phyloP scores from a whole-genome alignment of 2,113 vertebrate genomes.

The Rhea americana region DNA sequence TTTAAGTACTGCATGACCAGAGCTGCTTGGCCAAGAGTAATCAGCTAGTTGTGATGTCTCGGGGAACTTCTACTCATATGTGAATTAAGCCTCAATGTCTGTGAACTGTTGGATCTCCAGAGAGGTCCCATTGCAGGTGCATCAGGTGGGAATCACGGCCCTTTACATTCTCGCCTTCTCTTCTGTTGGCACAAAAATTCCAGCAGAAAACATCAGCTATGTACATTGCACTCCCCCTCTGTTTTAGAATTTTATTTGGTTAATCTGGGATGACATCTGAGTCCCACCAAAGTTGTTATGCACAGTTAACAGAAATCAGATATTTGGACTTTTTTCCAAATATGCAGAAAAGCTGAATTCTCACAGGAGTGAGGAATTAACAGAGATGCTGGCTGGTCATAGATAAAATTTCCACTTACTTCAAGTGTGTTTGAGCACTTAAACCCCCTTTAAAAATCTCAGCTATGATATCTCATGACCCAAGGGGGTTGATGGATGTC shows the following conservation, averaged over 20 bases:
- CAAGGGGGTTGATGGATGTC: background rate
- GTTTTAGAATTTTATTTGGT: background rate
- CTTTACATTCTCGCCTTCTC: background rate
- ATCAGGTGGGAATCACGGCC: background rate
- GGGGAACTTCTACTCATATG: background rate
- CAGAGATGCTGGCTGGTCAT: background rate
- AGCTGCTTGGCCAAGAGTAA: background rate
- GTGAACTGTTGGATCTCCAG: background rate
- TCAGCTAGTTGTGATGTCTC: background rate
- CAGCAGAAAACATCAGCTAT: background rate
- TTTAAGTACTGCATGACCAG: background rate
- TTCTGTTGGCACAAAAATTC: background rate
- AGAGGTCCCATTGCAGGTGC: background rate
- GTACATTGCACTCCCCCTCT: background rate
- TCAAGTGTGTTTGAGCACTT: background rate
- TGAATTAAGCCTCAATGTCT: background rate
- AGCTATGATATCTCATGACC: background rate
- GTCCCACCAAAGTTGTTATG: background rate
- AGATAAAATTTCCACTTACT: constrained; percentile 36
- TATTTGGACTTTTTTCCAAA: constrained; percentile 19
- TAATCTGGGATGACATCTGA: background rate
- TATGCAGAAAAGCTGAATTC: constrained; percentile 4
- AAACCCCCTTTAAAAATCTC: background rate
- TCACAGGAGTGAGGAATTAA: background rate
- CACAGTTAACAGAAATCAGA: background rate